Evolutionary conservation across 2,797 vertebrate genomes (phyloP).

Genomic region (Apogon hyalosoma): DNA sequence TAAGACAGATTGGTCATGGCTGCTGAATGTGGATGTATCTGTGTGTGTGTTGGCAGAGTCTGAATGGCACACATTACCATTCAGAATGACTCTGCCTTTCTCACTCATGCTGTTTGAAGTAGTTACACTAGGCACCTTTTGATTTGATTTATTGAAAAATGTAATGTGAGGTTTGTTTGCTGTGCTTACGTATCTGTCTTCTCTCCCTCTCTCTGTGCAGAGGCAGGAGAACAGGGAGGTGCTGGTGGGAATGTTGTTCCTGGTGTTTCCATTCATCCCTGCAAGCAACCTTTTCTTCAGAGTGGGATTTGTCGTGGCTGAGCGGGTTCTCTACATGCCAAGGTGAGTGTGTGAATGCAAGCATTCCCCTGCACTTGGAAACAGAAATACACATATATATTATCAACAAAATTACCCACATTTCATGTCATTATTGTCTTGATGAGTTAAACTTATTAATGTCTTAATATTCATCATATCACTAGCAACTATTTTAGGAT

Average conservation of each 20-base stretch:
- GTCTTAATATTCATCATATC: too few relatives aligned
- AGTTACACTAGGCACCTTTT: background rate
- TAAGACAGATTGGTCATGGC: slow-evolving; percentile 31
- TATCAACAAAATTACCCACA: too few relatives aligned
- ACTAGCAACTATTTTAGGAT: too few relatives aligned
- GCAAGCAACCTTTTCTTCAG: slow-evolving; percentile 98
- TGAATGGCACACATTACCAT: slow-evolving; percentile 17
- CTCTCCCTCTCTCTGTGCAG: slow-evolving; percentile 71
- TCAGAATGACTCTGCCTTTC: slow-evolving; percentile 23
- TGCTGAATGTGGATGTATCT: slow-evolving; percentile 1
- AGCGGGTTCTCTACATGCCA: slow-evolving; percentile 98
- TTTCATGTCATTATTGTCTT: too few relatives aligned
- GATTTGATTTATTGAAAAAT: slow-evolving; percentile 14
- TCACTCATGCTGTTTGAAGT: slow-evolving; percentile 17
- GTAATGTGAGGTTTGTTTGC: slow-evolving; percentile 2
- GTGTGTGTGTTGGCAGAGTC: slow-evolving; percentile 23
- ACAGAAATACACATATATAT: too few relatives aligned
- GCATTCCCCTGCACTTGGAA: too few relatives aligned
- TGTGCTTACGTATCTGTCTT: background rate
- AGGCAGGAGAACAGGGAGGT: slow-evolving; percentile 89
- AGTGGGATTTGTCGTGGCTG: slow-evolving; percentile 97
- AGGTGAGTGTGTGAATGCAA: slow-evolving; percentile 82
- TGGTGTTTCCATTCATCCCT: slow-evolving; percentile 96
- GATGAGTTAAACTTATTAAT: too few relatives aligned
- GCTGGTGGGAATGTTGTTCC: slow-evolving; percentile 91